A percentile compares a stretch with the other conserved stretches of the same genome.
These are phyloP conservation scores for Aplochiton taeniatus DNA, from an alignment of 2,797 vertebrate species.

Conservation along the genomic window DNA sequence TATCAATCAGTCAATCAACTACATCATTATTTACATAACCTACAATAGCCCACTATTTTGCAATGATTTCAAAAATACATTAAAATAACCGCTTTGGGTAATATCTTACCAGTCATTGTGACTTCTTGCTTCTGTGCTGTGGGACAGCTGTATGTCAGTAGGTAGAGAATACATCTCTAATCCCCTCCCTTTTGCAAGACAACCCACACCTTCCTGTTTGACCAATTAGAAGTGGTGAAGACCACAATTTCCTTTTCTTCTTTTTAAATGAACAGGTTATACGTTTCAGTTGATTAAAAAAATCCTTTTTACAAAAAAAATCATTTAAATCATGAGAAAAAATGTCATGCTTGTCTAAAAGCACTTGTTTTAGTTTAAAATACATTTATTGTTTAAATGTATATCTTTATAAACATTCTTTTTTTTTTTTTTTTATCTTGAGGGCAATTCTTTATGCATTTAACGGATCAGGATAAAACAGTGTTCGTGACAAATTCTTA, in stretches of 20 bases:
- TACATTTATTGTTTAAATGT: too few relatives aligned
- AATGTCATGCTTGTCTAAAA: too few relatives aligned
- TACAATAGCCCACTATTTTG: not conserved
- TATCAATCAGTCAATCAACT: not conserved
- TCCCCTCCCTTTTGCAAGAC: slow-evolving; percentile 41
- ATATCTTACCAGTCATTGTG: slow-evolving; percentile 59
- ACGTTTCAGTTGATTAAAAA: too few relatives aligned
- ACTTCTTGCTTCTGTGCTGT: slow-evolving; percentile 8
- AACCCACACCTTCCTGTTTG: not conserved
- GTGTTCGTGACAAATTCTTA: too few relatives aligned
- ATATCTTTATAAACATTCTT: too few relatives aligned
- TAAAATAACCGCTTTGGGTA: not conserved
- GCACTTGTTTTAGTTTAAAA: too few relatives aligned
- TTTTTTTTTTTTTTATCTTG: too few relatives aligned
- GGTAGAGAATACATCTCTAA: slow-evolving; percentile 12
- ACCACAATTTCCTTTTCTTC: not conserved
- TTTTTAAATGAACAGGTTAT: too few relatives aligned
- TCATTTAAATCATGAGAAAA: too few relatives aligned
- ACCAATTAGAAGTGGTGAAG: not conserved
- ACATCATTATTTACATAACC: not conserved
- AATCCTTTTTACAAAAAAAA: too few relatives aligned
- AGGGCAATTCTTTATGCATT: too few relatives aligned
- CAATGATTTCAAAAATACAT: not conserved
- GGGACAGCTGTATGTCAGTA: slow-evolving; percentile 4
- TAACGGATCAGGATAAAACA: too few relatives aligned